These are phyloP conservation scores for Aromia moschata DNA, from an alignment of 2,888 invertebrate genomes.

Conservation along the genomic window DNA sequence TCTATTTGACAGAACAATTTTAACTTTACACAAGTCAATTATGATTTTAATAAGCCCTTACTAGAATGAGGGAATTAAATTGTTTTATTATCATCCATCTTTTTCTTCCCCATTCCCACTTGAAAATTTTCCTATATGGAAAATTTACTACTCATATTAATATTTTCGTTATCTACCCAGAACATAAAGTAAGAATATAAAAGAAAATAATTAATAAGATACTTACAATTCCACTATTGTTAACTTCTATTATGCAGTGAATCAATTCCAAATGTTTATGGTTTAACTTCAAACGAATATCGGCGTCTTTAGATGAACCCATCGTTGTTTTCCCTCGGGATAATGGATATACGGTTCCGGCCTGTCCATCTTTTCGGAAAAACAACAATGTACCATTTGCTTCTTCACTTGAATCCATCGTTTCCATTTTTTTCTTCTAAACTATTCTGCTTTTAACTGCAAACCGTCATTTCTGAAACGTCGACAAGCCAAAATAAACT, in stretches of 20 bases:
- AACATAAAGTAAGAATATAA: no score
- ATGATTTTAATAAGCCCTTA: no score
- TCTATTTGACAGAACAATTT: no score
- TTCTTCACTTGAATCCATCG: constrained; percentile 16
- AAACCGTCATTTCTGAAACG: constrained; percentile 4
- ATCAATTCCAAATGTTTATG: constrained; percentile 31
- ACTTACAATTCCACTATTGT: constrained; percentile 43
- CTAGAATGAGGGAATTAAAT: no score
- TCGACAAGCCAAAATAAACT: constrained; percentile 1
- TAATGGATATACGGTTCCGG: constrained; percentile 32
- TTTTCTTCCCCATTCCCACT: no score
- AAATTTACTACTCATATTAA: not conserved
- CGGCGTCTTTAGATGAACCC: constrained; percentile 38
- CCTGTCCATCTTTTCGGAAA: constrained; percentile 33
- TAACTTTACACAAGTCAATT: no score
- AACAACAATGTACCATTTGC: constrained; percentile 33
- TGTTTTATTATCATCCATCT: no score
- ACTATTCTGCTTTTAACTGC: not conserved
- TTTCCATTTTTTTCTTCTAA: not conserved
- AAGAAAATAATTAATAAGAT: constrained; percentile 7
- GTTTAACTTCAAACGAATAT: constrained; percentile 42
- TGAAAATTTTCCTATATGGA: no score
- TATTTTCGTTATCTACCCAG: no score
- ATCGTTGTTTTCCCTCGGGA: constrained; percentile 36
- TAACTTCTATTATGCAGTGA: constrained; percentile 41